Conservation (phyloP, 1,140 invertebrate species). For the Euglossa dilemma region DNA sequence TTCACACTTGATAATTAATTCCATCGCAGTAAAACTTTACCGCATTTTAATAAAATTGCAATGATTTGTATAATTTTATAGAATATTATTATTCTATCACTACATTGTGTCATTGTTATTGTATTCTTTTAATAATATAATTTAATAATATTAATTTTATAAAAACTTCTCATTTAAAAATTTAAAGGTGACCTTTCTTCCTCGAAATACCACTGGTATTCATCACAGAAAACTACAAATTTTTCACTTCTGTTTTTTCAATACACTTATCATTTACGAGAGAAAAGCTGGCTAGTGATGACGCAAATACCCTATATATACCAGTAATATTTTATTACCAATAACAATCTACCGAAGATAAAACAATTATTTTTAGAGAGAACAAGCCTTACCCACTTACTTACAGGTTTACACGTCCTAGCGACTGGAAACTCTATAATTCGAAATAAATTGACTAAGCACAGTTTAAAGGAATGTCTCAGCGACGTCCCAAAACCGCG, state of each 20-base stretch:
- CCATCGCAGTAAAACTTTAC: not conserved
- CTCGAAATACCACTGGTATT: no score
- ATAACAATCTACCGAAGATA: not conserved
- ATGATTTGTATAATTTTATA: not conserved
- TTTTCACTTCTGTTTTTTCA: no score
- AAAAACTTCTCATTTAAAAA: no score
- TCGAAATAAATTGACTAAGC: not conserved
- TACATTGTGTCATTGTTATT: no score
- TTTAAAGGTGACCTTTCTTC: no score
- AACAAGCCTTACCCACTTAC: not conserved
- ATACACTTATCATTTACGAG: no score
- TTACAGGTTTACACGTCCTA: not conserved
- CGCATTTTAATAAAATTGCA: not conserved
- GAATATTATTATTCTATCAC: no score
- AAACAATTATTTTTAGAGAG: not conserved
- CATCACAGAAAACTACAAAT: no score
- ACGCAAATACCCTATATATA: no score
- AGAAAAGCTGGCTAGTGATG: no score
- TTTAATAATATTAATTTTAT: no score
- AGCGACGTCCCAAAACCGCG: not conserved
- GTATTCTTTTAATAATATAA: no score
- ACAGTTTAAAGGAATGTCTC: not conserved
- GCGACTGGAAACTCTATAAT: not conserved
- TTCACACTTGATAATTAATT: not conserved
- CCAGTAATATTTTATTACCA: not conserved